Evolutionary conservation across 2,113 vertebrate species (phyloP).

Genomic region (Microtus pennsylvanicus): DNA sequence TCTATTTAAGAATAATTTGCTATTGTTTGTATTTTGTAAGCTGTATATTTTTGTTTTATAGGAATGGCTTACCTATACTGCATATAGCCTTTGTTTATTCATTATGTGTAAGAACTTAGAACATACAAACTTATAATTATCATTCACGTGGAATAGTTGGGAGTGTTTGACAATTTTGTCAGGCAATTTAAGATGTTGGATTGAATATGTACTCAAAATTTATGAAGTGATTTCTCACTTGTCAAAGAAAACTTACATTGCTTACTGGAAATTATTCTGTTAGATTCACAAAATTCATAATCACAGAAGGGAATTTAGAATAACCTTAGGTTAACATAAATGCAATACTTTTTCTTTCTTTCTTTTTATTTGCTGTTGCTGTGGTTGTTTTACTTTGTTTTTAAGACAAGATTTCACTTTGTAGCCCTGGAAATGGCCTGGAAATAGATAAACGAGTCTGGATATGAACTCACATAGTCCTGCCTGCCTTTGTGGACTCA

Average conservation of each 20-base stretch:
- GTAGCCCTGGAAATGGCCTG: too few relatives aligned
- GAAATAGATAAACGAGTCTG: background rate
- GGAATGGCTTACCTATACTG: conserved; percentile 34
- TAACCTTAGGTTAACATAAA: conserved; percentile 28
- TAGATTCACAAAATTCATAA: conserved; percentile 34
- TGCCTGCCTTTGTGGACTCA: background rate
- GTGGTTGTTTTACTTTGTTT: background rate
- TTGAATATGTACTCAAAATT: conserved; percentile 45
- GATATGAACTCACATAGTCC: background rate
- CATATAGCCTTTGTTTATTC: conserved; percentile 10
- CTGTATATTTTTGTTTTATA: background rate
- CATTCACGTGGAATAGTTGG: conserved; percentile 18
- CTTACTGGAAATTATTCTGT: conserved; percentile 62
- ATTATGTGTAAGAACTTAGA: conserved; percentile 56
- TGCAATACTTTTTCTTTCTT: background rate
- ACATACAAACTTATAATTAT: conserved; percentile 60
- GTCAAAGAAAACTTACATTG: conserved; percentile 60
- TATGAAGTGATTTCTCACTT: conserved; percentile 68
- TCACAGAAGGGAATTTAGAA: background rate
- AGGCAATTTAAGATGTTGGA: conserved; percentile 65
- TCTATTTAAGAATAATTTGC: background rate
- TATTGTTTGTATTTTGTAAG: background rate
- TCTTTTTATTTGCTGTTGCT: too few relatives aligned
- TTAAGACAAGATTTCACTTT: background rate
- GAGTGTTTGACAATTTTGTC: conserved; percentile 67